Evolutionary conservation across 2,888 invertebrate genomes (phyloP), one percentile per base, ranked within the genome.

Genomic region (Acanthacorydalis orientalis): DNA sequence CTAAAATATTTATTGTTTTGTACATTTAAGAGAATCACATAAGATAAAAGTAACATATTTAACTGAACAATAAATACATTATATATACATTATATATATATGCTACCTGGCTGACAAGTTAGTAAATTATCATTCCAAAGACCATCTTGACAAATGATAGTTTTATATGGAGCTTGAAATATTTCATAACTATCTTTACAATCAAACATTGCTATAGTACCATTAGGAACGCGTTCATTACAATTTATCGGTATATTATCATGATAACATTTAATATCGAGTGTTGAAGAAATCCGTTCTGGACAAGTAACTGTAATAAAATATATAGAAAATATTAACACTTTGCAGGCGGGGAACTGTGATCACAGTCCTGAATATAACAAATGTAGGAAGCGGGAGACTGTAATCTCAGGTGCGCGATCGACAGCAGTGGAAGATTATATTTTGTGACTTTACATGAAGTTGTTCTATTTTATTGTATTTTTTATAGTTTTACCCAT

Each of bases 1-100:
- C 65, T 43, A 23, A 12, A 43, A 43, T 31, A 4, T 23, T 11
- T 12, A 35, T 4, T 16, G 16, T 7, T n/a, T 35, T 23, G 2
- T 23, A 23, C 6, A 23, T 23, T 2, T 6, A 23, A 6, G 6
- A 23, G 23, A 4, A 7, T 6, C 12, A 31, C 1, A 11, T 31
- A 15, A 43, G 43, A 12, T 12, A 23, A 15, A n/a, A 23, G n/a
- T n/a, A n/a, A n/a, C n/a, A n/a, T n/a, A n/a, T n/a, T n/a, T n/a
- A n/a, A n/a, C n/a, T n/a, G n/a, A n/a, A n/a, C n/a, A n/a, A 39
- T 41, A 31, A 40, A 11, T 31, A 41, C 34, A 12, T 34, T 14
- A 41, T 42, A 15, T 34, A 15, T 33, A 42, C 33, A 33, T 23
- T 33, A 33, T 16, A 14, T 32, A 42, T 35, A 31, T 43, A 12